Conservation (phyloP, 2,888 invertebrate species). For the Julus scanicus region DNA sequence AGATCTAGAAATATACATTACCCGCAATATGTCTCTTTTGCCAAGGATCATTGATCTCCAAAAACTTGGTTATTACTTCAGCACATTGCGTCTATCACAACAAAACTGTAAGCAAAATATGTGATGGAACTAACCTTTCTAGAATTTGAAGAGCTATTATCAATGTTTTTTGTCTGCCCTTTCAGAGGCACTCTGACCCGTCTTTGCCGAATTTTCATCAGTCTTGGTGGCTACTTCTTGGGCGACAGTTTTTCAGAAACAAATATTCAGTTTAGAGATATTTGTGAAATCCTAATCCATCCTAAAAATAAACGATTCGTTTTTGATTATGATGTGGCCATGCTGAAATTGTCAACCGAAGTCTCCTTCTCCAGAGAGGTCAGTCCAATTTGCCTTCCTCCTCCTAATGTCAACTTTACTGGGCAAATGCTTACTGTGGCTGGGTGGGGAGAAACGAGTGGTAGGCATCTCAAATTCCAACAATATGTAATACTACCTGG, state of each 20-base stretch:
- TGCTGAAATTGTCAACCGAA: constrained; percentile 2
- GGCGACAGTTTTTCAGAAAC: neutral
- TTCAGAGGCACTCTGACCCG: neutral
- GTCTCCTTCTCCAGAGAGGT: neutral
- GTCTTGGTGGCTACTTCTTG: neutral
- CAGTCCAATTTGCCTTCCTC: constrained; percentile 49
- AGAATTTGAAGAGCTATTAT: too few species aligned
- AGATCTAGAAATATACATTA: neutral
- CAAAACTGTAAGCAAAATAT: constrained; percentile 47
- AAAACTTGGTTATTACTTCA: constrained; percentile 16
- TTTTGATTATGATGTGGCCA: constrained; percentile 16
- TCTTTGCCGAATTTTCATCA: neutral
- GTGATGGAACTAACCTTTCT: too few species aligned
- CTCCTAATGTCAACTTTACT: constrained; percentile 19
- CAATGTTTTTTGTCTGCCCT: too few species aligned
- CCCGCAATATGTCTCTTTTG: constrained; percentile 15
- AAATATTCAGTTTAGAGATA: neutral
- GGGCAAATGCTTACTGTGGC: constrained; percentile 6
- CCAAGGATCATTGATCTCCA: constrained; percentile 17
- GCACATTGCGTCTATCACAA: constrained; percentile 27
- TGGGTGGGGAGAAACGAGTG: constrained; percentile 50
- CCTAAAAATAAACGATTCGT: neutral
- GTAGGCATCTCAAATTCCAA: neutral
- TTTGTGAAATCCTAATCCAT: constrained; percentile 15
- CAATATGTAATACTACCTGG: too few species aligned